Base-by-base conservation (phyloP, 2,888 invertebrate genomes). In the Strigamia transsilvanica region DNA sequence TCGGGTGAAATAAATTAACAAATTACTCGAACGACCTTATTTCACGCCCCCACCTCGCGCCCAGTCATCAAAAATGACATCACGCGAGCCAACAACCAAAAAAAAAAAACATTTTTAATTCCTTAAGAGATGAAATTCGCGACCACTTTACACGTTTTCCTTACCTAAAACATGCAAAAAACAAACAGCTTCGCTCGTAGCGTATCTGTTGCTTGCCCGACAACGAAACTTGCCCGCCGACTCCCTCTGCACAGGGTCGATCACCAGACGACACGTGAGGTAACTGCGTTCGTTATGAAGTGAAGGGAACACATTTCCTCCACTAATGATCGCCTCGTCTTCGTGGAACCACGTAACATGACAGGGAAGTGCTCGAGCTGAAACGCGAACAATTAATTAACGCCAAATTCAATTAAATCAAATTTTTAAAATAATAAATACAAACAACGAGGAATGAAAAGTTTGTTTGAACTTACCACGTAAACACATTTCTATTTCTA, bases 181-280 rank as follows among this genome's bases (percentile, higher is more conserved):
- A 23, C 61, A 66, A 66, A 66, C 21, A 2, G 61, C 61, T 23
- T 66, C 61, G 5, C 23, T 3, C 9, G 61, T 21, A 12, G 61
- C 13, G 23, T 18, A n/a, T 66, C 61, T 66, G 61, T 66, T 66
- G 61, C 23, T 66, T 66, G 61, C 61, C 61, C 61, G 13, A 66
- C 61, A 66, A 66, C 61, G 61, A 66, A n/a, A 66, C 18, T 66
- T 66, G 21, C 61, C 61, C 18, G 13, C 21, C 61, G 61, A 66
- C 23, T 66, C 61, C 61, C 61, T 66, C 61, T 66, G 61, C 61
- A 66, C 61, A 9, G 61, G 61, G 61, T 66, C 61, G 61, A 66
- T 66, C 61, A 66, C 61, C 61, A 66, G 61, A 66, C 61, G 21
- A 66, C 61, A 66, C 61, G 61, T 66, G 61, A 66, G 61, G 61